Evolutionary conservation across 2,113 vertebrate genomes (phyloP).

Genomic region (Piaya cayana): DNA sequence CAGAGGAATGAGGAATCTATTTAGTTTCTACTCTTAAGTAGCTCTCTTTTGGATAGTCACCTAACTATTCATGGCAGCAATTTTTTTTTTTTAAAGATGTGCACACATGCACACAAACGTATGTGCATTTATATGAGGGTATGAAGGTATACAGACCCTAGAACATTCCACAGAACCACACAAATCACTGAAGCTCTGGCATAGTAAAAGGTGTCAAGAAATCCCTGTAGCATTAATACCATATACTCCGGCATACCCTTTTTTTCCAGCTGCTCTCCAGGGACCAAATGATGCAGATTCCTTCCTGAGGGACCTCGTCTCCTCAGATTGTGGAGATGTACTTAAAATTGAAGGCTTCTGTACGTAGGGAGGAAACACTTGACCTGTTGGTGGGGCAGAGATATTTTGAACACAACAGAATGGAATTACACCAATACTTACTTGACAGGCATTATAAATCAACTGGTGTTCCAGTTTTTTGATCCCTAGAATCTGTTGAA

Average conservation of each 20-base stretch:
- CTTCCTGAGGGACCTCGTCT: background rate
- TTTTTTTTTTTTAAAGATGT: background rate
- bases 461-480: slow-evolving; percentile 96
- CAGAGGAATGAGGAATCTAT: background rate
- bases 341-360: background rate
- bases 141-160: background rate
- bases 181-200: background rate
- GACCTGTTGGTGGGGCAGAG: background rate
- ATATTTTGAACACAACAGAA: background rate
- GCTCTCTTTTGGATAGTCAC: too few relatives aligned
- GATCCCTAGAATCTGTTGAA: slow-evolving; percentile 94
- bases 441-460: slow-evolving; percentile 97
- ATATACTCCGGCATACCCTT: background rate
- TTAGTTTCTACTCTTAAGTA: background rate
- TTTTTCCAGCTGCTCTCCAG: background rate
- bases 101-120: background rate
- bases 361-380: background rate
- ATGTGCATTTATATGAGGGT: background rate
- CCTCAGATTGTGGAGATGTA: background rate
- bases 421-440: slow-evolving; percentile 65
- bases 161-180: background rate
- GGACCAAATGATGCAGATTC: background rate
- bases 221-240: background rate
- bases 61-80: background rate
- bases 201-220: background rate